These are phyloP conservation scores for Tupaia chinensis DNA, from an alignment of 2,113 vertebrate species.

Conservation along the genomic window DNA sequence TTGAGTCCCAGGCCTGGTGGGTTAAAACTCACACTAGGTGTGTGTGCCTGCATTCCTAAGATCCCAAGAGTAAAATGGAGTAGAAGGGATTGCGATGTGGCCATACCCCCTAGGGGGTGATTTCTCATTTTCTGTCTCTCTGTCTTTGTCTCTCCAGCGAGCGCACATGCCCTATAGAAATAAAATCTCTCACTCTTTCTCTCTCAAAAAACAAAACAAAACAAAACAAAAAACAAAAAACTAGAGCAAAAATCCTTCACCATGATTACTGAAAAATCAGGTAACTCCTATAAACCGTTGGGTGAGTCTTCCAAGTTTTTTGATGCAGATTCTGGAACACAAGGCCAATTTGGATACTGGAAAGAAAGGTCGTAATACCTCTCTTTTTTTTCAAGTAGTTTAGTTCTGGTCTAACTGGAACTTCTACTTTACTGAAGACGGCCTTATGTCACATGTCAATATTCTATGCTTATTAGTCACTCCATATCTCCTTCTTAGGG, in stretches of 20 bases:
- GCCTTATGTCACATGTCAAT: neutral
- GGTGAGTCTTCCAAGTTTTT: constrained; percentile 9
- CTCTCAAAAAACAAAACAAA: too few species aligned
- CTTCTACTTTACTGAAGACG: constrained; percentile 30
- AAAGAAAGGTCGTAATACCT: constrained; percentile 25
- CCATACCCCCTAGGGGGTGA: too few species aligned
- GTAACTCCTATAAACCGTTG: neutral
- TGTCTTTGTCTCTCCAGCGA: too few species aligned
- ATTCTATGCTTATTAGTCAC: constrained; percentile 17
- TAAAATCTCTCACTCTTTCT: too few species aligned
- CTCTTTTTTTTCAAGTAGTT: constrained; percentile 34
- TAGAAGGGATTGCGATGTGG: too few species aligned
- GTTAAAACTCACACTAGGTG: too few species aligned
- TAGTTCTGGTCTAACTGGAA: constrained; percentile 28
- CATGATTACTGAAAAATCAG: neutral
- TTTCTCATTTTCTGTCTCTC: too few species aligned
- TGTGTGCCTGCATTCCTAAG: too few species aligned
- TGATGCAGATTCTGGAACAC: neutral
- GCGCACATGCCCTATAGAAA: too few species aligned
- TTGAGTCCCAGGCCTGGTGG: too few species aligned
- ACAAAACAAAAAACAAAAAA: neutral
- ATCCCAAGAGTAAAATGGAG: too few species aligned
- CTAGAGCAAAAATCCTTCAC: neutral
- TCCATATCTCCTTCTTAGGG: constrained; percentile 41
- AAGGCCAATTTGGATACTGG: neutral